Percentiles rank a stretch among this genome's conserved stretches.
Conservation (phyloP, 2,797 vertebrate genomes). For the Pangasius macronema region DNA sequence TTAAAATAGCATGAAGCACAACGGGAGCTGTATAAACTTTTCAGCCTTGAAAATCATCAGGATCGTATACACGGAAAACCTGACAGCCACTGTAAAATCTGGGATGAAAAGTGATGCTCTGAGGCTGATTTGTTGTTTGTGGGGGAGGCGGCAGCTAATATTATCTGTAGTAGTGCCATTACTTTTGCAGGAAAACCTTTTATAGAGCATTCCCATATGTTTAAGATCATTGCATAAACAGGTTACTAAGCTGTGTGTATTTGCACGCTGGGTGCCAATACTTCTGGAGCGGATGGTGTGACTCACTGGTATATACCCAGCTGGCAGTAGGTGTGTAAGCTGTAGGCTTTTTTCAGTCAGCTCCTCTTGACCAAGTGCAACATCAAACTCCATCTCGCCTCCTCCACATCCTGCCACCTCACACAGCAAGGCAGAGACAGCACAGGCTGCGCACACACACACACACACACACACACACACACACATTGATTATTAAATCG, state of each 20-base stretch:
- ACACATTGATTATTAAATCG: neutral
- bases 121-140: neutral
- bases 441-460: constrained; percentile 78
- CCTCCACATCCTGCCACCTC: constrained; percentile 72
- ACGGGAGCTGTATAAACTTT: neutral
- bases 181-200: neutral
- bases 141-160: neutral
- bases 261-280: constrained; percentile 2
- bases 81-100: neutral
- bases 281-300: neutral
- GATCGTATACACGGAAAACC: neutral
- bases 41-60: neutral
- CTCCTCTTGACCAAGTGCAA: constrained; percentile 79
- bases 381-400: constrained; percentile 66
- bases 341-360: constrained; percentile 78
- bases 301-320: constrained; percentile 81
- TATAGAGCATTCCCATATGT: neutral
- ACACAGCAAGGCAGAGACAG: constrained; percentile 79
- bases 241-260: neutral
- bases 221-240: neutral
- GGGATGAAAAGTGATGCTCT: neutral
- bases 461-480: constrained; percentile 36
- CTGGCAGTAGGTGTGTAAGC: constrained; percentile 84
- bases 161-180: neutral
- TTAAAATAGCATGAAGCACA: neutral